A percentile compares a stretch with the other conserved stretches of the same genome.
Evolutionary conservation across 1,140 invertebrate species (phyloP).

Genomic region (Argopecten irradians): DNA sequence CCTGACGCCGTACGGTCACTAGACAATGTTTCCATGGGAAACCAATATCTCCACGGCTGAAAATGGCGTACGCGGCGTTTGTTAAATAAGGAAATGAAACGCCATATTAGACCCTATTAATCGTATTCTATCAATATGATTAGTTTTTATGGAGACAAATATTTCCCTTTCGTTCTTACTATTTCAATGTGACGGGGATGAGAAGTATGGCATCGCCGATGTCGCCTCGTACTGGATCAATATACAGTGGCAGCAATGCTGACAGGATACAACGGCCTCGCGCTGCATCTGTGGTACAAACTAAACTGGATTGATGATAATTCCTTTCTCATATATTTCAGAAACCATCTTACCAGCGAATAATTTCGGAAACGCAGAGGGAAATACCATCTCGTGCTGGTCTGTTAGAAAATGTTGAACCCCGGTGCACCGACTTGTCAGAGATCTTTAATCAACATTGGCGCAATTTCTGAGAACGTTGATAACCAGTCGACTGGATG

Average conservation of each 20-base stretch:
- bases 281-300: not conserved
- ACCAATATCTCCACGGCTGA: not conserved
- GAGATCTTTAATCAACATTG: not conserved
- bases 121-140: constrained; percentile 12
- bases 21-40: not conserved
- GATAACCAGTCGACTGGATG: not conserved
- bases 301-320: constrained; percentile 9
- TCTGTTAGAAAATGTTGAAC: not conserved
- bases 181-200: constrained; percentile 4
- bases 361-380: not conserved
- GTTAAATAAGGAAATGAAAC: constrained; percentile 18
- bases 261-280: not conserved
- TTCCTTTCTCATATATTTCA: constrained; percentile 22
- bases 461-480: not conserved
- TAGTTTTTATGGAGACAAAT: constrained; percentile 23
- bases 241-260: not conserved
- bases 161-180: not conserved
- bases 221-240: not conserved
- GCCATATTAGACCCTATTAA: constrained; percentile 1
- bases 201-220: not conserved
- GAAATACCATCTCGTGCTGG: not conserved
- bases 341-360: constrained; percentile 7
- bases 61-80: not conserved
- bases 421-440: not conserved
- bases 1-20: no score